Evolutionary conservation across 1,140 invertebrate genomes (phyloP).

Genomic region (Drosophila subobscura): DNA sequence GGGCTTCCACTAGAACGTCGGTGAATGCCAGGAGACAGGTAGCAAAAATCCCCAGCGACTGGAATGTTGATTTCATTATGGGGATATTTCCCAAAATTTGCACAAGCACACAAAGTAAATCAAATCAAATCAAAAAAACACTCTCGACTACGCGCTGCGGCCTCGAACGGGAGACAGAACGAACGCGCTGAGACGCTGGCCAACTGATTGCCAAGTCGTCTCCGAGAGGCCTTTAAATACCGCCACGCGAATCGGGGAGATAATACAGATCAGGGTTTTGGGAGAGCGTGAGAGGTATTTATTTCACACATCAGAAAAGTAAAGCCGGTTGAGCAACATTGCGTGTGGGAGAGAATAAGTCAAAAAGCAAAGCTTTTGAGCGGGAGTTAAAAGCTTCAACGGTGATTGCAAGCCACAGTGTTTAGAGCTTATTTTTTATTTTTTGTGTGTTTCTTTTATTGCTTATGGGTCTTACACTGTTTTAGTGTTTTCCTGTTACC

Average conservation of each 20-base stretch:
- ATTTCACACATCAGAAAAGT: no score
- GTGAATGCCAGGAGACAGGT: constrained; percentile 23
- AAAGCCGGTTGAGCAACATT: no score
- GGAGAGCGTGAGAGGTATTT: no score
- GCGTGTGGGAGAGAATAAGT: no score
- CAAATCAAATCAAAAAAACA: constrained; percentile 15
- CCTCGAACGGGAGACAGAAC: constrained; percentile 25
- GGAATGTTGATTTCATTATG: constrained; percentile 44
- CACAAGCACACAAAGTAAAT: constrained; percentile 6
- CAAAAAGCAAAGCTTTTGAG: no score
- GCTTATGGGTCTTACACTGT: no score
- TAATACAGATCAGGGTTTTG: constrained; percentile 5
- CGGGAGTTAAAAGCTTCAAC: no score
- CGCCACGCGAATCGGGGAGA: not conserved
- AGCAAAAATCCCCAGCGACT: constrained; percentile 34
- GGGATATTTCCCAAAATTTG: constrained; percentile 36
- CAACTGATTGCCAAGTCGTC: constrained; percentile 15
- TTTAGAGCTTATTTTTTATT: no score
- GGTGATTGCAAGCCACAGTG: no score
- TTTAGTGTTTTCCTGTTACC: no score
- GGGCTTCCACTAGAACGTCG: constrained; percentile 46
- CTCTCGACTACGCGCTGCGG: constrained; percentile 29
- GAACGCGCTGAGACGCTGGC: constrained; percentile 3
- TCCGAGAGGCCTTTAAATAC: constrained; percentile 37
- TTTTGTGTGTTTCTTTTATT: no score